A percentile compares a stretch with the other conserved stretches of the same genome.
These are phyloP conservation scores for Synergus umbraculus DNA, from an alignment of 2,888 invertebrate species.

Conservation along the genomic window DNA sequence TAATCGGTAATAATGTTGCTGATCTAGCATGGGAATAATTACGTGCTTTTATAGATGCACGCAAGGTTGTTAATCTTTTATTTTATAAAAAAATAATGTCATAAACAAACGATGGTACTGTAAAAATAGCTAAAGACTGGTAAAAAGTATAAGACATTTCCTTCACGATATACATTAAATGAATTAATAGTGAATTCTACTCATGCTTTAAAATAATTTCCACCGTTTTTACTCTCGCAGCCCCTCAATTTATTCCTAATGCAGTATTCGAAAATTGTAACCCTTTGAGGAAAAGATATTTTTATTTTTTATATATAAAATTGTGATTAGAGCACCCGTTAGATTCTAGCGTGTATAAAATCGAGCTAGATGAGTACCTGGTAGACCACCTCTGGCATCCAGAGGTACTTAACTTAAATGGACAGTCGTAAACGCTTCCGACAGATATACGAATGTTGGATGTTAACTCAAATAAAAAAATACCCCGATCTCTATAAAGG, in stretches of 20 bases:
- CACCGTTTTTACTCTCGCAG: too few species aligned
- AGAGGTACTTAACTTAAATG: conserved; percentile 56
- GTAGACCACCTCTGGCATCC: conserved; percentile 54
- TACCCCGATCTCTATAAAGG: neutral
- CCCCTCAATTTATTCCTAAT: too few species aligned
- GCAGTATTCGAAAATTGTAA: too few species aligned
- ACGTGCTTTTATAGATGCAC: neutral
- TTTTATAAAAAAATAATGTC: neutral
- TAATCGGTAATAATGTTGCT: neutral
- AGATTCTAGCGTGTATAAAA: conserved; percentile 57
- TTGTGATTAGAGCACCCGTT: conserved; percentile 54
- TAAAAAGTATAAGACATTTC: too few species aligned
- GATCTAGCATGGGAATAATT: neutral
- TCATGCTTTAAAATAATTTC: too few species aligned
- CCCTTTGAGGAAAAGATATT: neutral
- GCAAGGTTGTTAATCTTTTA: neutral
- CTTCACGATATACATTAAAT: too few species aligned
- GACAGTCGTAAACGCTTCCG: conserved; percentile 62
- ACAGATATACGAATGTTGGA: conserved; percentile 56
- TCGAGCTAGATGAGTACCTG: conserved; percentile 53
- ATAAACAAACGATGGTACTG: neutral
- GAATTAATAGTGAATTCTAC: too few species aligned
- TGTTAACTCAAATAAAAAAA: conserved; percentile 37
- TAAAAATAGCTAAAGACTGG: neutral
- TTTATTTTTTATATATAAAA: neutral